A percentile compares a stretch with the other conserved stretches of the same genome.
Evolutionary conservation across 1,140 invertebrate genomes (phyloP).

Genomic region (Paramacrobiotus metropolitanus): DNA sequence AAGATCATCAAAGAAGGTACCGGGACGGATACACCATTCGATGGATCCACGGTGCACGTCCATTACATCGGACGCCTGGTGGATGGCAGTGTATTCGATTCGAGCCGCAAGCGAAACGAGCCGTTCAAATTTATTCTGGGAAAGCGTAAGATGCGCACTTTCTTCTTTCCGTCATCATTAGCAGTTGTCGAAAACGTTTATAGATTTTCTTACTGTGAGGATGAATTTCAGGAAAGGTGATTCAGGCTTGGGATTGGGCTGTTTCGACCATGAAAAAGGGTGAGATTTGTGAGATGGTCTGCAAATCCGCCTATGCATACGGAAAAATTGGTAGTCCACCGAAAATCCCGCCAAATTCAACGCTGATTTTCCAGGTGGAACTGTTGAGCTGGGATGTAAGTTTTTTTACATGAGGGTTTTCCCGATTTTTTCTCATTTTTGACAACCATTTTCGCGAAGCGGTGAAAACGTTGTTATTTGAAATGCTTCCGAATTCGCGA

Average conservation of each 20-base stretch:
- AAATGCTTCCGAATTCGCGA: too few species aligned
- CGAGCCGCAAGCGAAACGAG: conserved; percentile 49
- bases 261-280: conserved; percentile 80
- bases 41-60: conserved; percentile 46
- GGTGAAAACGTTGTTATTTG: too few species aligned
- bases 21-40: conserved; percentile 27
- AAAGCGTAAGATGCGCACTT: conserved; percentile 32
- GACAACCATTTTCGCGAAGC: neutral
- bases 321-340: conserved; percentile 55
- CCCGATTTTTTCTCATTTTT: neutral
- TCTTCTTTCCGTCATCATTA: conserved; percentile 9
- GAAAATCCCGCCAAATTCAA: conserved; percentile 68
- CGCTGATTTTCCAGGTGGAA: conserved; percentile 53
- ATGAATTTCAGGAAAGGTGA: conserved; percentile 38
- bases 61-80: conserved; percentile 78
- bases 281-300: conserved; percentile 58
- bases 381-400: conserved; percentile 43
- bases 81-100: conserved; percentile 71
- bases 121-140: conserved; percentile 63
- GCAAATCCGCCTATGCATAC: conserved; percentile 73
- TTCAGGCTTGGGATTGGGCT: conserved; percentile 85
- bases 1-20: neutral
- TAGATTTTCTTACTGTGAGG: conserved; percentile 7
- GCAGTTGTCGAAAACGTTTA: neutral
- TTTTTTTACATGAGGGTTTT: neutral